Percentiles rank a stretch among this genome's conserved stretches.
Evolutionary conservation across 2,797 vertebrate genomes (phyloP).

Genomic region (Erpetoichthys calabaricus): DNA sequence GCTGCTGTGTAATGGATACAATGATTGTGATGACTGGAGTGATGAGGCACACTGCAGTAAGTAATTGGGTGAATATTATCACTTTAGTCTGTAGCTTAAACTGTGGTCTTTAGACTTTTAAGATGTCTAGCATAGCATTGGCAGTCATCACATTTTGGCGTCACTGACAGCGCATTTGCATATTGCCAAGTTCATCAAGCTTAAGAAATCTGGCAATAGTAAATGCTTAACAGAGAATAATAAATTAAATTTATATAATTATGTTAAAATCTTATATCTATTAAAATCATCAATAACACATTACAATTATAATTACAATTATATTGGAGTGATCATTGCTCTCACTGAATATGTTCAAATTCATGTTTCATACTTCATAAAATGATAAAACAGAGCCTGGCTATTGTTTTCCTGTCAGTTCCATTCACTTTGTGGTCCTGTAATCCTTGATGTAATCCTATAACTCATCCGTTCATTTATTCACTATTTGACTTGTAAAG

Average conservation of each 20-base stretch:
- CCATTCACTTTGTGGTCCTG: too few relatives aligned
- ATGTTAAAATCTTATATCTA: too few relatives aligned
- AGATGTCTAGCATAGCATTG: neutral
- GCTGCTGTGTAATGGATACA: constrained; percentile 81
- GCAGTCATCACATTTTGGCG: neutral
- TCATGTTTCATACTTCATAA: too few relatives aligned
- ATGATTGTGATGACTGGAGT: constrained; percentile 91
- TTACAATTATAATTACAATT: too few relatives aligned
- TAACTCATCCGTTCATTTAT: too few relatives aligned
- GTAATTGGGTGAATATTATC: constrained; percentile 25
- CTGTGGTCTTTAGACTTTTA: constrained; percentile 12
- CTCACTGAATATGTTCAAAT: too few relatives aligned
- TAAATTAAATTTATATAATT: neutral
- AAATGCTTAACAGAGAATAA: neutral
- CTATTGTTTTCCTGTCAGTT: too few relatives aligned
- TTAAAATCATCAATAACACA: too few relatives aligned
- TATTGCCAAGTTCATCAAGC: neutral
- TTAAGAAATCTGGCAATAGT: neutral
- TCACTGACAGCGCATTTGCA: constrained; percentile 4
- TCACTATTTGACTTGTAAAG: too few relatives aligned
- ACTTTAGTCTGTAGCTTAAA: constrained; percentile 20
- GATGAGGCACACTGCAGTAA: constrained; percentile 78
- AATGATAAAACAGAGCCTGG: too few relatives aligned
- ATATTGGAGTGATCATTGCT: too few relatives aligned
- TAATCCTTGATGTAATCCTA: too few relatives aligned